These are phyloP conservation scores for Strix occidentalis DNA, from an alignment of 2,797 vertebrate genomes.

Conservation along the genomic window DNA sequence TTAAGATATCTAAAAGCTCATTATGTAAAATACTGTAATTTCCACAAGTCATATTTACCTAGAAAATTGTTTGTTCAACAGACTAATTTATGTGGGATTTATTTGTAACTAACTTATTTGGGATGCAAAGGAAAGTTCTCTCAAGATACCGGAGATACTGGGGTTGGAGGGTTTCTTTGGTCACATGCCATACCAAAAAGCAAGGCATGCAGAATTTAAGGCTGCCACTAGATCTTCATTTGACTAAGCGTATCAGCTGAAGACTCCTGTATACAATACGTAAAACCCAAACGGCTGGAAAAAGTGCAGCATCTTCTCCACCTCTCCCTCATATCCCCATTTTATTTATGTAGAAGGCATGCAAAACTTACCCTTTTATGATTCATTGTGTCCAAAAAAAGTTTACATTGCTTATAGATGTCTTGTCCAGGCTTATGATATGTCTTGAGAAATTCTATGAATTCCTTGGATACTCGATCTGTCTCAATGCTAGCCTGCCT, in stretches of 20 bases:
- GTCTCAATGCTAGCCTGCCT: slow-evolving; percentile 91
- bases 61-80: not conserved
- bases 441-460: slow-evolving; percentile 92
- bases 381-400: slow-evolving; percentile 87
- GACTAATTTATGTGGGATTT: not conserved
- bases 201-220: not conserved
- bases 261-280: not conserved
- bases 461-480: slow-evolving; percentile 91
- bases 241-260: not conserved
- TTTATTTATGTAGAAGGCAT: not conserved
- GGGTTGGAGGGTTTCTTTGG: not conserved
- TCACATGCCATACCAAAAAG: not conserved
- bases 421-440: slow-evolving; percentile 91
- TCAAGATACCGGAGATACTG: not conserved
- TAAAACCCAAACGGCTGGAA: not conserved
- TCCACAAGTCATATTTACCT: not conserved
- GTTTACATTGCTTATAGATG: slow-evolving; percentile 91
- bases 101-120: not conserved
- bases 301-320: not conserved
- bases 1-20: not conserved
- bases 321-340: not conserved
- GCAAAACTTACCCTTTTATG: slow-evolving; percentile 87
- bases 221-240: not conserved
- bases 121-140: not conserved
- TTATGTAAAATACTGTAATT: fast-evolving